Conservation (phyloP, 2,113 vertebrate species). For the Otis tarda region DNA sequence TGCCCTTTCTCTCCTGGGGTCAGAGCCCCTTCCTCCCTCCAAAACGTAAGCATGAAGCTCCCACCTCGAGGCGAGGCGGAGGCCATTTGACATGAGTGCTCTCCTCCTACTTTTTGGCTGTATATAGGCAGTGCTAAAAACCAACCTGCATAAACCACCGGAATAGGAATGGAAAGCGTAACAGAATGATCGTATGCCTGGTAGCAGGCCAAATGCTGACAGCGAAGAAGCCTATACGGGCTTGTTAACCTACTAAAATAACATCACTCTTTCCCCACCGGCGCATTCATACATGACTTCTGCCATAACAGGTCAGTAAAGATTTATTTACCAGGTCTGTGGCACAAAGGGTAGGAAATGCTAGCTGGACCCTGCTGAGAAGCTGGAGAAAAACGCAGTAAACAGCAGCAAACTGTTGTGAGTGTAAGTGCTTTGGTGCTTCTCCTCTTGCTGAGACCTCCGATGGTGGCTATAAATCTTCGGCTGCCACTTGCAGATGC, state of each 20-base stretch:
- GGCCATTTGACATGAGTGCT: not conserved
- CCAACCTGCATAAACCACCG: not conserved
- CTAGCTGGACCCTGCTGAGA: not conserved
- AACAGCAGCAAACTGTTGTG: not conserved
- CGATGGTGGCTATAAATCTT: slow-evolving; percentile 17
- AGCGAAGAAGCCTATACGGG: not conserved
- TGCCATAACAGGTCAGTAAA: slow-evolving; percentile 9
- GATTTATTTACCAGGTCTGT: not conserved
- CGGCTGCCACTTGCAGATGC: slow-evolving; percentile 3
- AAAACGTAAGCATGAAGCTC: not conserved
- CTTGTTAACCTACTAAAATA: slow-evolving; percentile 22
- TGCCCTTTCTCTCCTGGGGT: not conserved
- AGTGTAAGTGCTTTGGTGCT: not conserved
- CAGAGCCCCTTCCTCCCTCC: not conserved
- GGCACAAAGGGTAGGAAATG: not conserved
- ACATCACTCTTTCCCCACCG: not conserved
- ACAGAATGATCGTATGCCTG: not conserved
- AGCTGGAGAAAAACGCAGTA: not conserved
- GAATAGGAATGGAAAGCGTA: not conserved
- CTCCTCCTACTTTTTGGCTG: not conserved
- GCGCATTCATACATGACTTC: not conserved
- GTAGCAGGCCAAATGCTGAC: slow-evolving; percentile 30
- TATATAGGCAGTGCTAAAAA: not conserved
- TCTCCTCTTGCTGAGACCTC: slow-evolving; percentile 7
- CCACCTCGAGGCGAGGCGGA: not conserved